A percentile compares a stretch with the other conserved stretches of the same genome.
phyloP scores from a whole-genome alignment of 1,140 invertebrate species.

The Venustaconcha ellipsiformis region DNA sequence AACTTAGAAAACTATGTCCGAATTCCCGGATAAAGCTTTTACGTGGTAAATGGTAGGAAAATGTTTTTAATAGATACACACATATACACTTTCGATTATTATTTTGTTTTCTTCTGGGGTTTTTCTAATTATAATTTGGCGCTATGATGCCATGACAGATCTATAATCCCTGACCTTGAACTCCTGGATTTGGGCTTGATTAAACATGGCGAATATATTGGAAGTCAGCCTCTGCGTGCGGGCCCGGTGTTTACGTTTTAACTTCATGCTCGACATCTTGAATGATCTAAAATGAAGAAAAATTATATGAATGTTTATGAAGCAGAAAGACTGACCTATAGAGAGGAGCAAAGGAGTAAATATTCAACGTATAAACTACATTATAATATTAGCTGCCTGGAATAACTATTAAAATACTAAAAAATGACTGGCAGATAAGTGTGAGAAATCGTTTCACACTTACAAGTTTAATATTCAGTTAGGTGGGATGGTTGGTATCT shows the following conservation, averaged over 20 bases:
- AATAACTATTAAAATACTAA: no score
- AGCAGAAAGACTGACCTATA: no score
- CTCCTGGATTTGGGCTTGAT: constrained; percentile 98
- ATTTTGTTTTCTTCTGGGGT: neutral
- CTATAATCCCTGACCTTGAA: constrained; percentile 81
- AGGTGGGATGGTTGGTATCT: no score
- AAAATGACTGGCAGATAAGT: no score
- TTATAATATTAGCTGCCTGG: no score
- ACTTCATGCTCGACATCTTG: constrained; percentile 86
- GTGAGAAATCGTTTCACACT: no score
- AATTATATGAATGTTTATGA: no score
- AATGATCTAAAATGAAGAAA: neutral
- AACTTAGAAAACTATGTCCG: neutral
- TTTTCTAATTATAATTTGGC: no score
- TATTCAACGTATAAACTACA: no score
- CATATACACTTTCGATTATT: neutral
- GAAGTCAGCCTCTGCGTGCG: constrained; percentile 80
- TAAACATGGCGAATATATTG: constrained; percentile 99
- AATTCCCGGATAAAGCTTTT: neutral
- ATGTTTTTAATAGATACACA: neutral
- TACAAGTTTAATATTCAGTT: no score
- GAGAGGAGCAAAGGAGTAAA: no score
- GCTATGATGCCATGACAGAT: neutral
- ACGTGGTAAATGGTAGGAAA: neutral
- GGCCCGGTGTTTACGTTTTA: constrained; percentile 80